Base-by-base conservation (phyloP, 2,888 invertebrate genomes). In the Agrotis clavis region DNA sequence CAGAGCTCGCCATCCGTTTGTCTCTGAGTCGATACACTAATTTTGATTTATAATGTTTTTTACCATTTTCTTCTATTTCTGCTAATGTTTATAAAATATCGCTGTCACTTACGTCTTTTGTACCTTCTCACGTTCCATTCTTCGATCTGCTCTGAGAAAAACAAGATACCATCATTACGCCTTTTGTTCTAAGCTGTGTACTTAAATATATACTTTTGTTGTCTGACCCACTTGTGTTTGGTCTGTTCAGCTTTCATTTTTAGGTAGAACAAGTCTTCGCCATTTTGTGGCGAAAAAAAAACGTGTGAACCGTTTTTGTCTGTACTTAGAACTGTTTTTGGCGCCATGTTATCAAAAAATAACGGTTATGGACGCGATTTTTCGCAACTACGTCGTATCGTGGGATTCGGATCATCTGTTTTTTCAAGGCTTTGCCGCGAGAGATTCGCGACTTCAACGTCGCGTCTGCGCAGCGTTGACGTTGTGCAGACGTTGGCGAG, bases 161-260 rank as follows among this genome's bases (percentile, higher is more conserved):
- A 48, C 41, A 18, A 45, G 73, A 65, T 67, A 30, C 18, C 19
- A 82, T 82, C 72, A 66, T 78, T 64, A 54, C 16, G 18, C 4
- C 79, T 73, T 82, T 79, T 79, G 79, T 79, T 68, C 65, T 79
- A 79, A 65, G 65, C 64, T 25, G 41, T 41, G 11, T 51, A 82
- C 64, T 59, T 62, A 65, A 69, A 70, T 65, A 67, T 64, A 60
- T 16, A 62, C 48, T 67, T 71, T 57, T 66, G 79, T 57, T 19
- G 13, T 19, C 18, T 35, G 83, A 74, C 83, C 83, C 4, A 79
- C 60, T 74, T 80, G 16, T n/a, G 1, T 60, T 83, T 62, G 30
- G 1, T 1, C 47, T 74, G 74, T 25, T 18, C 50, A 50, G 45
- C 79, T 80, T 80, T 80, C 79, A 54, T 60, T 79, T 79, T 79